A percentile compares a stretch with the other conserved stretches of the same genome.
These are phyloP conservation scores for Nebria brevicollis DNA, from an alignment of 2,888 invertebrate genomes.

Conservation along the genomic window DNA sequence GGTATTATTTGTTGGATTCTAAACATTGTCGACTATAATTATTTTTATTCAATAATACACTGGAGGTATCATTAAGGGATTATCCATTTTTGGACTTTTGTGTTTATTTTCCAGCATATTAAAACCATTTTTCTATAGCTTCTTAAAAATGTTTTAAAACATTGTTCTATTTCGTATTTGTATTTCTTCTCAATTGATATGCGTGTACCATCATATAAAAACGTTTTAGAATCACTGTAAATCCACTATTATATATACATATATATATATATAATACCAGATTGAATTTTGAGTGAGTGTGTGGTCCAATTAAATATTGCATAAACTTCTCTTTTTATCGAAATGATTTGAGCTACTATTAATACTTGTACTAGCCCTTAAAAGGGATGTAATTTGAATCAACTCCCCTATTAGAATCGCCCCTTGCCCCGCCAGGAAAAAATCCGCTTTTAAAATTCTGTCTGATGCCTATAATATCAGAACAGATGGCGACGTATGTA, in stretches of 20 bases:
- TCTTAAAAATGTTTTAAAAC: no score
- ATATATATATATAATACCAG: conserved; percentile 39
- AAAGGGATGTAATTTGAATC: conserved; percentile 57
- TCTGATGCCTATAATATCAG: conserved; percentile 47
- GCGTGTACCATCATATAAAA: not conserved
- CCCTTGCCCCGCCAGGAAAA: conserved; percentile 49
- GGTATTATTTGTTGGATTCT: not conserved
- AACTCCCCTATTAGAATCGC: conserved; percentile 57
- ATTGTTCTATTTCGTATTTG: no score
- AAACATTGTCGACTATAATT: not conserved
- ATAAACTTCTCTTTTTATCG: not conserved
- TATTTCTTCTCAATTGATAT: no score
- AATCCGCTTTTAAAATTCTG: conserved; percentile 18
- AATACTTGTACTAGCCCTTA: conserved; percentile 26
- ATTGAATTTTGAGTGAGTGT: conserved; percentile 45
- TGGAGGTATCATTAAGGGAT: not conserved
- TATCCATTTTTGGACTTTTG: not conserved
- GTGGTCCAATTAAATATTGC: conserved; percentile 11
- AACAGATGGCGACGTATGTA: not conserved
- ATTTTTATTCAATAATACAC: not conserved
- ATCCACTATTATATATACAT: conserved; percentile 19
- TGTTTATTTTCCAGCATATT: no score
- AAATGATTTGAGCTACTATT: conserved; percentile 5
- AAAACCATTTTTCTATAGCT: no score
- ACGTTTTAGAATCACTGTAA: conserved; percentile 21